Evolutionary conservation across 1,140 invertebrate species (phyloP).

Genomic region (Microplitis mediator): DNA sequence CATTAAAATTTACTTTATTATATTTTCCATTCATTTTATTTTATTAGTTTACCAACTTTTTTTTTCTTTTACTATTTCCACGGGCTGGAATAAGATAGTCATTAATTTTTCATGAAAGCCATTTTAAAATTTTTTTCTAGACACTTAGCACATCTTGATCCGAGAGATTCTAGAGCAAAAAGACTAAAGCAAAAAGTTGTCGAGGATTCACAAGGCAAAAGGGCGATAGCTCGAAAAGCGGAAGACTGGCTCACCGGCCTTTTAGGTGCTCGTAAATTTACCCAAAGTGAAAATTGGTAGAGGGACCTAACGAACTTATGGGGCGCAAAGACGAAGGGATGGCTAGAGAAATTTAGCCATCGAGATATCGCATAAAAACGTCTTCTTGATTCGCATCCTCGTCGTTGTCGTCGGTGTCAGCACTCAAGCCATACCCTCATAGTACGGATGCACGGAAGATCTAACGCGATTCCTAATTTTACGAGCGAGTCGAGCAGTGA

Average conservation of each 20-base stretch:
- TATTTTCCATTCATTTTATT: too few species aligned
- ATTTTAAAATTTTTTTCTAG: too few species aligned
- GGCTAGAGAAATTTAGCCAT: neutral
- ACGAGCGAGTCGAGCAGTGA: neutral
- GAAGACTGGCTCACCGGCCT: slow-evolving; percentile 34
- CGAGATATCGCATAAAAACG: neutral
- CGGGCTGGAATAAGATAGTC: too few species aligned
- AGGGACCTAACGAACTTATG: slow-evolving; percentile 40
- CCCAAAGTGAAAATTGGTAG: slow-evolving; percentile 40
- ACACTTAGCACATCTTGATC: neutral
- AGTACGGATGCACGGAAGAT: slow-evolving; percentile 8
- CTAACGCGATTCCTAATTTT: slow-evolving; percentile 24
- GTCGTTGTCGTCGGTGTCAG: neutral
- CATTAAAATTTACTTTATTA: too few species aligned
- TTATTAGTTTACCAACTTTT: too few species aligned
- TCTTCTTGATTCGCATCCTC: neutral
- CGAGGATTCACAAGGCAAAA: slow-evolving; percentile 8
- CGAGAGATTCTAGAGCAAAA: neutral
- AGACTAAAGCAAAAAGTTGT: neutral
- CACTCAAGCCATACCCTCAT: slow-evolving; percentile 13
- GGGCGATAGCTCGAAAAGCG: slow-evolving; percentile 31
- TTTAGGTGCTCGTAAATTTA: slow-evolving; percentile 39
- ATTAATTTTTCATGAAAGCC: too few species aligned
- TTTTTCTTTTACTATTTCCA: too few species aligned
- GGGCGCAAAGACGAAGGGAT: slow-evolving; percentile 15